Percentiles rank a stretch among this genome's conserved stretches.
phyloP scores from a whole-genome alignment of 1,140 invertebrate species.

The Dysdera silvatica region DNA sequence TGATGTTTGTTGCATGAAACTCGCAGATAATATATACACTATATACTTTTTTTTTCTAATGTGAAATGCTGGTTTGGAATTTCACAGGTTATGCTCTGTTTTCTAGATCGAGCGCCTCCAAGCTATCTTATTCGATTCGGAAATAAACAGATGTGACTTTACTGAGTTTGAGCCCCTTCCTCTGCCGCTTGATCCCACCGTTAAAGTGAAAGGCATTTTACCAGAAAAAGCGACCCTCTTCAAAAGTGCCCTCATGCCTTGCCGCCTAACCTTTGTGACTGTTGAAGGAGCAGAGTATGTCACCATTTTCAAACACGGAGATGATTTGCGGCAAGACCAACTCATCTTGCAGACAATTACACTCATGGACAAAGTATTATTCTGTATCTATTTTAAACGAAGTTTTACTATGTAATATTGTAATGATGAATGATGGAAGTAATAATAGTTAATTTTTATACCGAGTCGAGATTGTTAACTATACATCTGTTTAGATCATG shows the following conservation, averaged over 20 bases:
- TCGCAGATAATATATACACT: too few species aligned
- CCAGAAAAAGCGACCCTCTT: constrained; percentile 79
- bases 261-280: constrained; percentile 83
- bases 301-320: constrained; percentile 96
- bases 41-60: too few species aligned
- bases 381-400: background rate
- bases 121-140: constrained; percentile 67
- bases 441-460: background rate
- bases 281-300: constrained; percentile 74
- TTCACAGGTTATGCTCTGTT: background rate
- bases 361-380: constrained; percentile 73
- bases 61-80: too few species aligned
- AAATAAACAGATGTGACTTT: constrained; percentile 80
- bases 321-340: constrained; percentile 98
- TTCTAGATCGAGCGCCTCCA: constrained; percentile 70
- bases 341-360: constrained; percentile 93
- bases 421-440: background rate
- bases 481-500: background rate
- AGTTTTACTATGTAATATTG: background rate
- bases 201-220: constrained; percentile 81
- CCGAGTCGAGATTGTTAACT: background rate
- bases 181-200: constrained; percentile 85
- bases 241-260: constrained; percentile 97
- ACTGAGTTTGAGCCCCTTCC: constrained; percentile 71
- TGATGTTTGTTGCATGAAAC: too few species aligned